Evolutionary conservation across 64 coral and sea anemone genomes (phyloP), one percentile per base, ranked within the genome.

Genomic region (Acropora yongei): DNA sequence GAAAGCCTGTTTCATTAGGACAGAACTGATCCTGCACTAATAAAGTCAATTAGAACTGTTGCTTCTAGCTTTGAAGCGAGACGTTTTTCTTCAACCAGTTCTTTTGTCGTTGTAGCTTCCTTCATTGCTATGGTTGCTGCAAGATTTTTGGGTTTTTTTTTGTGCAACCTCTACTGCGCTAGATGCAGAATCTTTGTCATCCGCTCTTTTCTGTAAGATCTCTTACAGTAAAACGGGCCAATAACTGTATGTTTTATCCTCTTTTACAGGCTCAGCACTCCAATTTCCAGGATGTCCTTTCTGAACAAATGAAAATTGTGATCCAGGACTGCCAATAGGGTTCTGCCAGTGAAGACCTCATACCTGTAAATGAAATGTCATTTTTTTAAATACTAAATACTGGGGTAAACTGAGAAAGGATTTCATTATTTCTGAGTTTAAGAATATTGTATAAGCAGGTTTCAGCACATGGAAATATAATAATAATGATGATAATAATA

Each of bases 71-170:
- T 74, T 86, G 17, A 86, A 72, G 13, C n/a, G 60, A 48, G 65
- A 69, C 60, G 19, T 73, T 69, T 88, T 74, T n/a, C 40, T 53
- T 74, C n/a, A 14, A 77, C 51, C 46, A 86, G 60, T 68, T 86
- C 83, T 72, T 30, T 45, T 40, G 83, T 86, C 40, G 66, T 16
- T 18, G 82, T 63, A 66, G 82, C 57, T 43, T 46, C 82, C 47
- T 30, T 86, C 65, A 86, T 69, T 44, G 83, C 83, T 49, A 86
- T 86, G 83, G 86, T 88, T 77, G 86, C 71, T 30, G 83, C 65
- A 72, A 72, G 43, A 13, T 46, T 42, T 47, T 86, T 71, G 6
- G 83, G 83, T 43, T 86, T 55, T 43, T 43, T 6, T 72, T 44
- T 43, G 18, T 86, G 83, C 51, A 72, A 86, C 10, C 40, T 47